These are phyloP conservation scores for Seriola aureovittata DNA, from an alignment of 2,113 vertebrate genomes.

Conservation along the genomic window DNA sequence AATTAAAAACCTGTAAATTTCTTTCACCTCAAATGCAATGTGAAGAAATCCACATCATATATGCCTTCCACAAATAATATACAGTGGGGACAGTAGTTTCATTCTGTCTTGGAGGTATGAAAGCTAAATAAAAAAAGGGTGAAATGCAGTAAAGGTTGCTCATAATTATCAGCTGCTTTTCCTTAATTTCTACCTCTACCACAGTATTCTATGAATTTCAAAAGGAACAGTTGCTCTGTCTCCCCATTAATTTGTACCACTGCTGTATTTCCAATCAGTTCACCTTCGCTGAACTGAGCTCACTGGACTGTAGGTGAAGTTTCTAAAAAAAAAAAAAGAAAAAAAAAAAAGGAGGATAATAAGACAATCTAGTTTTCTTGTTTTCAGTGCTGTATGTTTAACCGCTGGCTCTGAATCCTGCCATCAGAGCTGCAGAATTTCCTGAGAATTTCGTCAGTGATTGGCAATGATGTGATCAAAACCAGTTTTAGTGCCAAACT, in stretches of 20 bases:
- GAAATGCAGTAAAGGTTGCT: conserved; percentile 2
- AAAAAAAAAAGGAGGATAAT: no score
- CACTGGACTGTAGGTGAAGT: no score
- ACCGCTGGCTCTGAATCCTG: no score
- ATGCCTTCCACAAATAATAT: background rate
- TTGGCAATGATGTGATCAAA: no score
- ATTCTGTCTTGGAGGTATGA: background rate
- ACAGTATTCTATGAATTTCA: background rate
- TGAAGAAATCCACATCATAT: background rate
- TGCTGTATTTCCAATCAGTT: background rate
- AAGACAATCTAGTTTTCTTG: no score
- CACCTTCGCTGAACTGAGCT: background rate
- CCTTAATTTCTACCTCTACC: background rate
- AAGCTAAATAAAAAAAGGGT: background rate
- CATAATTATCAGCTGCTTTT: conserved; percentile 8
- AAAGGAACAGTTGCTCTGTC: background rate
- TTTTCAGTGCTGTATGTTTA: no score
- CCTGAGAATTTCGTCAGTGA: no score
- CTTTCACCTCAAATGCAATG: background rate
- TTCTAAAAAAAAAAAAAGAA: no score
- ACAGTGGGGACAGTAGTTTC: background rate
- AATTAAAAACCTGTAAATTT: background rate
- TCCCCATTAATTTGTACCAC: background rate
- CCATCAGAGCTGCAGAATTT: no score
- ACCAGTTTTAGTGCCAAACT: no score